Conservation (phyloP, 2,113 vertebrate species). For the Tachuris rubrigastra region DNA sequence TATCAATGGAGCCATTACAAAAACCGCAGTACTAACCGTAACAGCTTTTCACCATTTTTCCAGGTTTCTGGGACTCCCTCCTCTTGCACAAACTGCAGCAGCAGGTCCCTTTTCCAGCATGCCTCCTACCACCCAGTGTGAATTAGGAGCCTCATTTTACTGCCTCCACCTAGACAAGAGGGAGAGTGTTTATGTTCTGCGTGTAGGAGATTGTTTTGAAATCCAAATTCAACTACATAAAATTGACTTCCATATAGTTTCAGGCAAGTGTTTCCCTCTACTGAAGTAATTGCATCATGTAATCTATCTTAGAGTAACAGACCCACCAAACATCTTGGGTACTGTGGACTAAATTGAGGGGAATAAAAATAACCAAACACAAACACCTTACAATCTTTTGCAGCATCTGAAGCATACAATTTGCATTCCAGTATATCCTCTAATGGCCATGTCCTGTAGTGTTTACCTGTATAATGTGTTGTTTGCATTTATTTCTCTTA, state of each 20-base stretch:
- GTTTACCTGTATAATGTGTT: neutral
- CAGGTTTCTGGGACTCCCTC: neutral
- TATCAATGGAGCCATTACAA: slow-evolving; percentile 4
- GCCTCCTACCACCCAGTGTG: neutral
- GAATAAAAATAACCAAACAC: neutral
- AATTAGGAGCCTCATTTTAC: slow-evolving; percentile 46
- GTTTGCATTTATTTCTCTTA: slow-evolving; percentile 23
- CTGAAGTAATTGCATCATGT: neutral
- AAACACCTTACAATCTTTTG: neutral
- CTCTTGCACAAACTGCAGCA: neutral
- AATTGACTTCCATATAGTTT: neutral
- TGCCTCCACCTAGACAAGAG: neutral
- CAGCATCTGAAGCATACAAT: neutral
- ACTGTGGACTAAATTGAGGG: neutral
- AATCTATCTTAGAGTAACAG: neutral
- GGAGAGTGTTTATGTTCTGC: neutral
- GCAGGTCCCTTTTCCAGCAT: neutral
- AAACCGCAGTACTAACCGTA: slow-evolving; percentile 6
- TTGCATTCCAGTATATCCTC: neutral
- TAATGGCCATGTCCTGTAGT: neutral
- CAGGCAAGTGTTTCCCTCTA: slow-evolving; percentile 17
- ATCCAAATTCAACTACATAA: slow-evolving; percentile 36
- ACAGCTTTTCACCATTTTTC: slow-evolving; percentile 42
- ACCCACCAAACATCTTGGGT: neutral
- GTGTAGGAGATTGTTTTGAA: neutral